phyloP scores from a whole-genome alignment of 2,113 vertebrate species.

The Cervus canadensis region DNA sequence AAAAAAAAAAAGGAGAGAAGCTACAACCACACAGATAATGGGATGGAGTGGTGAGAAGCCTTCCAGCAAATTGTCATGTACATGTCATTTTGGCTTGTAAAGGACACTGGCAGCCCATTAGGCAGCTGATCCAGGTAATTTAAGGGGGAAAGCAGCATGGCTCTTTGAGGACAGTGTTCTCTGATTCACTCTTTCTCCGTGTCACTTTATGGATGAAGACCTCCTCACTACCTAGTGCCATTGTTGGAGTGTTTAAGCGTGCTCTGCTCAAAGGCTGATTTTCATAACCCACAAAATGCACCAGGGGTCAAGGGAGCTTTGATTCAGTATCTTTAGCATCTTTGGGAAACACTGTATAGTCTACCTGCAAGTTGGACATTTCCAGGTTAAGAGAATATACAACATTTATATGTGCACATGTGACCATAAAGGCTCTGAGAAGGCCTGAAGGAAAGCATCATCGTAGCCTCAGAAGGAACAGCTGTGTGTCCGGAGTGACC shows the following conservation, averaged over 20 bases:
- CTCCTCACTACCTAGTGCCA: not conserved
- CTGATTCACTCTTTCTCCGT: not conserved
- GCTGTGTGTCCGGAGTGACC: not conserved
- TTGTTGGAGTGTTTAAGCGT: not conserved
- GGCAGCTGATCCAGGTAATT: not conserved
- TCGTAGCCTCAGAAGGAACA: not conserved
- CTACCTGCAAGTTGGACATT: not conserved
- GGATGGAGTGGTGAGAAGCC: not conserved
- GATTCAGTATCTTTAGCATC: not conserved
- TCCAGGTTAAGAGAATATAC: not conserved
- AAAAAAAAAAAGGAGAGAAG: not conserved
- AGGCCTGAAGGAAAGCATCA: not conserved
- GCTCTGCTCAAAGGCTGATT: not conserved
- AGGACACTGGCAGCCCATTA: not conserved
- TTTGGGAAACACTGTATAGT: not conserved
- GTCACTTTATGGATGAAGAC: not conserved
- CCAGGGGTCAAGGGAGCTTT: not conserved
- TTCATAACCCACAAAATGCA: not conserved
- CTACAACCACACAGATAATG: not conserved
- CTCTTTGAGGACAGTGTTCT: not conserved
- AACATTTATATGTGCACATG: not conserved
- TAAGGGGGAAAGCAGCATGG: not conserved
- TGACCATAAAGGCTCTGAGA: not conserved
- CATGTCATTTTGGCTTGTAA: not conserved
- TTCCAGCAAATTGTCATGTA: not conserved